These are phyloP conservation scores for Eugnorisma glareosa DNA, from an alignment of 2,888 invertebrate species.

Conservation along the genomic window DNA sequence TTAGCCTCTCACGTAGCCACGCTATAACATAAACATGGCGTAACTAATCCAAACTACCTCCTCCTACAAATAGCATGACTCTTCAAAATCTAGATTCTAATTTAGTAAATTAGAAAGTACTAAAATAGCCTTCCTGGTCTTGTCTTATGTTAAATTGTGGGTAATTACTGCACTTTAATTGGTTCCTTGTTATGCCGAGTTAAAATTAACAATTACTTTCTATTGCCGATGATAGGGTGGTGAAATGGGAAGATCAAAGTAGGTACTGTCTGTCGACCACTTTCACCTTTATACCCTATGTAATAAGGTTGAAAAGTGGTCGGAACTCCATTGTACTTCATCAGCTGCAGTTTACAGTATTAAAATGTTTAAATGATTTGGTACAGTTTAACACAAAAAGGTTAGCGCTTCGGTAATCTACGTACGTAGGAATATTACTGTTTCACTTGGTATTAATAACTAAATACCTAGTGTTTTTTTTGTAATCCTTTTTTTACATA, in stretches of 20 bases:
- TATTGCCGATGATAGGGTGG: slow-evolving; percentile 39
- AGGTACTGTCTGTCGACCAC: not conserved
- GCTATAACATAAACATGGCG: not conserved
- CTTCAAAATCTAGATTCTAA: slow-evolving; percentile 51
- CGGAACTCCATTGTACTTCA: not conserved
- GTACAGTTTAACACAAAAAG: not conserved
- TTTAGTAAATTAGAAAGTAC: slow-evolving; percentile 59
- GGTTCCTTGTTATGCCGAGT: slow-evolving; percentile 40
- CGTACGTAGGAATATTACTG: not conserved
- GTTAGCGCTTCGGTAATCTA: not conserved
- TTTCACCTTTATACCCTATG: too few species aligned
- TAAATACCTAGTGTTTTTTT: too few species aligned
- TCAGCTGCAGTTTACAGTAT: not conserved
- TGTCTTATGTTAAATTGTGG: slow-evolving; percentile 47
- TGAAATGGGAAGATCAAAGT: not conserved
- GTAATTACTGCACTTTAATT: slow-evolving; percentile 60
- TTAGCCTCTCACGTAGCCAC: not conserved
- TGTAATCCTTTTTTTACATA: too few species aligned
- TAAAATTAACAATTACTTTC: slow-evolving; percentile 55
- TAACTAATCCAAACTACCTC: slow-evolving; percentile 1
- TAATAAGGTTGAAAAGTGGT: too few species aligned
- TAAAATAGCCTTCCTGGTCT: slow-evolving; percentile 42
- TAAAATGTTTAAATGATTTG: not conserved
- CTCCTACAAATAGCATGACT: slow-evolving; percentile 17
- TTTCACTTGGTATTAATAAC: not conserved